Base-by-base conservation (phyloP, 2,888 invertebrate species). In the Catocala nupta region DNA sequence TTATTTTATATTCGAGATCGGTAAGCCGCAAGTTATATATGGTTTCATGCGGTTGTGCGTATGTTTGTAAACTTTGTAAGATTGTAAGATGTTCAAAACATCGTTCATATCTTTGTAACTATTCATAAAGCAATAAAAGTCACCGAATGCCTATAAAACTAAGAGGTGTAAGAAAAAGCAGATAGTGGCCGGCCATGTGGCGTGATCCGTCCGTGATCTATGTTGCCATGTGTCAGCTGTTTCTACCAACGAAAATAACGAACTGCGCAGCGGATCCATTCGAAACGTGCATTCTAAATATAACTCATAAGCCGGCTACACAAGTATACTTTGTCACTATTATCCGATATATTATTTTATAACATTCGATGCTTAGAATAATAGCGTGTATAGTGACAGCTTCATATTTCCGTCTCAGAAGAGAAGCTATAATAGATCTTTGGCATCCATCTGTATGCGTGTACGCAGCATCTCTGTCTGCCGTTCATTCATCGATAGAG, bases 201-300 rank as follows among this genome's bases (percentile, higher is more conserved):
- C 70, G 68, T 73, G 79, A 60, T 73, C 68, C 74, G 81, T 78
- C 77, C 77, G 75, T 81, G 77, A 67, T 77, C 73, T 68, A 66
- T 67, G 84, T 85, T 84, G 82, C 88, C 84, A 85, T 86, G 85
- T 90, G 89, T 85, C 88, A 86, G 88, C 84, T 86, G 86, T 84
- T 89, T 81, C 79, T 70, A 54, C 67, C 73, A 75, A 84, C 86
- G 76, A 81, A 88, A 89, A 87, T 87, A 86, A 82, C 87, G 77
- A 82, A 89, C 88, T 90, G 86, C 90, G 90, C 87, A 90, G 85
- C 80, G 81, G 75, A 76, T 76, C 70, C 68, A 77, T 71, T 70
- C 12, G 60, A 74, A 75, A 72, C 70, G 59, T 62, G 59, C 67
- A 63, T 25, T 65, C 71, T 80, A 77, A 70, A 78, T 72, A 73